Evolutionary conservation across 2,888 invertebrate species (phyloP).

Genomic region (Augochlorella aurata): DNA sequence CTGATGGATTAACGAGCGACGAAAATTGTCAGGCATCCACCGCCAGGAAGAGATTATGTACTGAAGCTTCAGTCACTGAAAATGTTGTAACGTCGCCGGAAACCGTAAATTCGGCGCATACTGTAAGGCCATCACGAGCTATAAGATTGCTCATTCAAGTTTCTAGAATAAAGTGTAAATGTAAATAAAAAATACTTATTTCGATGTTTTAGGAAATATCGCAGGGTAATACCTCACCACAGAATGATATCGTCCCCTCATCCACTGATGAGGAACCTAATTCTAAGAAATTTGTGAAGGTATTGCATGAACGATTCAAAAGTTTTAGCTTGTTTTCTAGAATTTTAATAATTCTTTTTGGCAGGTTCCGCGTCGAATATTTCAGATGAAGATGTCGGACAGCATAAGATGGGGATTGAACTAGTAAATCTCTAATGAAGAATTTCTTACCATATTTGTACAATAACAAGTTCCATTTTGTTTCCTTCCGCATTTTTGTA

Average conservation of each 20-base stretch:
- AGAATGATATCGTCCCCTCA: no score
- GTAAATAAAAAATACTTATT: not conserved
- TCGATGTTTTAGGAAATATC: constrained; percentile 16
- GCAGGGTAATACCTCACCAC: not conserved
- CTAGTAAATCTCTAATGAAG: not conserved
- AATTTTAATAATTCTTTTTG: not conserved
- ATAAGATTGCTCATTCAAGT: not conserved
- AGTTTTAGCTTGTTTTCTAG: not conserved
- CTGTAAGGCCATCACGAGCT: not conserved
- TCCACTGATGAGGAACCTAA: not conserved
- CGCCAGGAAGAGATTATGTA: not conserved
- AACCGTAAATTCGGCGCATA: not conserved
- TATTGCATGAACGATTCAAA: not conserved
- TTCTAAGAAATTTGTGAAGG: constrained; percentile 35
- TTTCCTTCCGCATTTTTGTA: not conserved
- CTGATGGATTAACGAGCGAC: not conserved
- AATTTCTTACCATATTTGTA: not conserved
- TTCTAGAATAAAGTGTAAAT: not conserved
- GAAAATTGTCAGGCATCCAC: not conserved
- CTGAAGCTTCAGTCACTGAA: not conserved
- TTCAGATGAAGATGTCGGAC: no score
- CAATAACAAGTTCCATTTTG: not conserved
- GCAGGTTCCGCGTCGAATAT: constrained; percentile 17
- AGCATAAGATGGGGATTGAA: no score
- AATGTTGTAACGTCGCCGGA: not conserved